Conservation (phyloP, 1,140 invertebrate species). For the Drosophila sp. region DNA sequence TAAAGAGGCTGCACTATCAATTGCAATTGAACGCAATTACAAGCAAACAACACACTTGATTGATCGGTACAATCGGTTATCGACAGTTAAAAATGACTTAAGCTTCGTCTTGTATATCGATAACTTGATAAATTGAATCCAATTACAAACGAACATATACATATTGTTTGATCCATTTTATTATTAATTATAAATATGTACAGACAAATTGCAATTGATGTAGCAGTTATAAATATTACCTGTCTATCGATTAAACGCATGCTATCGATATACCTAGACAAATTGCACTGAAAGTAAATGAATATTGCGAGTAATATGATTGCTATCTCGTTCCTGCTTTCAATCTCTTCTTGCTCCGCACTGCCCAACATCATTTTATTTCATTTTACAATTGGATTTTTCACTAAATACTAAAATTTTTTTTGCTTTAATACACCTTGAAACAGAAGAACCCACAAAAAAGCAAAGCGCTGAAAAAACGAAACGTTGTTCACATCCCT, state of each 20-base stretch:
- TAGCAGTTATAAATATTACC: neutral
- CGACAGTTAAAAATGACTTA: slow-evolving; percentile 16
- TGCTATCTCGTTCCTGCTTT: neutral
- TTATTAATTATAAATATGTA: no score
- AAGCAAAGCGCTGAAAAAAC: slow-evolving; percentile 7
- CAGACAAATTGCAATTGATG: neutral
- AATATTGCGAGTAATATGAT: neutral
- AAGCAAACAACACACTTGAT: slow-evolving; percentile 27
- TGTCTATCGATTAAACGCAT: neutral
- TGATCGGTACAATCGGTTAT: slow-evolving; percentile 26
- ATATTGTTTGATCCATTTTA: no score
- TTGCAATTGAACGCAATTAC: slow-evolving; percentile 67
- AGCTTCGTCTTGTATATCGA: no score
- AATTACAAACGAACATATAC: no score
- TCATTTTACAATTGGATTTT: slow-evolving; percentile 36
- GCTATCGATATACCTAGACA: neutral
- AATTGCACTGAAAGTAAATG: neutral
- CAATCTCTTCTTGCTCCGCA: neutral
- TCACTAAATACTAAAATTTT: slow-evolving; percentile 25
- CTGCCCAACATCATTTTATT: slow-evolving; percentile 22
- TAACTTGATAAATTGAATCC: no score
- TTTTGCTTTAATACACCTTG: slow-evolving; percentile 34
- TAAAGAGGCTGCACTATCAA: slow-evolving; percentile 42
- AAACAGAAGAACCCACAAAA: slow-evolving; percentile 23
- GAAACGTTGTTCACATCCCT: slow-evolving; percentile 33